Percentiles rank a stretch among this genome's conserved stretches.
phyloP scores from a whole-genome alignment of 2,797 vertebrate genomes.

The Xiphophorus birchmanni region DNA sequence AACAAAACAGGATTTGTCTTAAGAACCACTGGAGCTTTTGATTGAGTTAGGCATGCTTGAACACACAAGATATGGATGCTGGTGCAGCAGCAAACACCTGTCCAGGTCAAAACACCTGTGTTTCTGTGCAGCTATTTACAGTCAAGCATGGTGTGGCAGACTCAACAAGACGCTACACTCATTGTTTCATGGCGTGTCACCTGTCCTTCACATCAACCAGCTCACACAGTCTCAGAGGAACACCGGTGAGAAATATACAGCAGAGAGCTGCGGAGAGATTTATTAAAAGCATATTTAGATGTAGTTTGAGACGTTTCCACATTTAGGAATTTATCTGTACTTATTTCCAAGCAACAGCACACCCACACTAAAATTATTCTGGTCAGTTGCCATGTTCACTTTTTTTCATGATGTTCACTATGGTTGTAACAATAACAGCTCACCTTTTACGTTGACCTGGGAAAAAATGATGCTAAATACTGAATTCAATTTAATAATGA shows the following conservation, averaged over 20 bases:
- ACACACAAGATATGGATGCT: slow-evolving; percentile 18
- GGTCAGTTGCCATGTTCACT: no score
- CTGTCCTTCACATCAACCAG: slow-evolving; percentile 47
- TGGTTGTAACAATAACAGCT: no score
- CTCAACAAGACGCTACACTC: slow-evolving; percentile 28
- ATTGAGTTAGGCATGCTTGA: slow-evolving; percentile 64
- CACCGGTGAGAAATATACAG: neutral
- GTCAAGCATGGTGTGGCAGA: slow-evolving; percentile 26
- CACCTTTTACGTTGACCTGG: no score
- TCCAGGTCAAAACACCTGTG: slow-evolving; percentile 57
- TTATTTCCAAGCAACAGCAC: neutral
- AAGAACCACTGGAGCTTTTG: slow-evolving; percentile 65
- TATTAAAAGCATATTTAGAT: neutral
- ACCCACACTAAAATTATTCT: neutral
- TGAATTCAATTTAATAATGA: no score
- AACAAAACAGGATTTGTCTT: slow-evolving; percentile 36
- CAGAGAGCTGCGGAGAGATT: neutral
- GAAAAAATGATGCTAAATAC: no score
- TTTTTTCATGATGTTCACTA: neutral
- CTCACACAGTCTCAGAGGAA: neutral
- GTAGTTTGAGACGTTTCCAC: no score
- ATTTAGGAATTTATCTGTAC: neutral
- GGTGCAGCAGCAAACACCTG: slow-evolving; percentile 44
- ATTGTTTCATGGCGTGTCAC: slow-evolving; percentile 57
- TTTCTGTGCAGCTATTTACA: slow-evolving; percentile 51